A percentile compares a stretch with the other conserved stretches of the same genome.
These are phyloP conservation scores for Perdita meconis DNA, from an alignment of 2,888 invertebrate genomes.

Conservation along the genomic window DNA sequence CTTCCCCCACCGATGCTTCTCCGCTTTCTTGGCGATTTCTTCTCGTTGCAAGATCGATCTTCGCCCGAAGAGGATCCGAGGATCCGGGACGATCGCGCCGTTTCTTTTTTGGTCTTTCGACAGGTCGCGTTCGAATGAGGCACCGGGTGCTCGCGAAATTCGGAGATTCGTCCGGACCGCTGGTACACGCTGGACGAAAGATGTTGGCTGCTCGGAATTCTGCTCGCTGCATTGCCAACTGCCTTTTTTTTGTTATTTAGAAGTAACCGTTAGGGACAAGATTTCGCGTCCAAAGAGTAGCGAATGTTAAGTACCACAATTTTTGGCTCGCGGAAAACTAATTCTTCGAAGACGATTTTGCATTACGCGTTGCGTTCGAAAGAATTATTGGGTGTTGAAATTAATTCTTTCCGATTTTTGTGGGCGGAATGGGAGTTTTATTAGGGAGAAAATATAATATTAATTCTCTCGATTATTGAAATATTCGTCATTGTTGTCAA, in stretches of 20 bases:
- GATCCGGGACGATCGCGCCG: neutral
- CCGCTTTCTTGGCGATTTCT: slow-evolving; percentile 16
- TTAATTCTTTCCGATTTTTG: no score
- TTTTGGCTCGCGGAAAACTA: no score
- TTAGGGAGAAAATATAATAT: no score
- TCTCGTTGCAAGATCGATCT: slow-evolving; percentile 30
- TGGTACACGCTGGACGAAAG: neutral
- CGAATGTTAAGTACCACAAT: no score
- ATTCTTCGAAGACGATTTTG: no score
- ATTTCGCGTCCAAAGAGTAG: no score
- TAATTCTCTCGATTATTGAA: no score
- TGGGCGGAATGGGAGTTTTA: no score
- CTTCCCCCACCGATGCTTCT: slow-evolving; percentile 15
- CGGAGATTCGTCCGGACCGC: neutral
- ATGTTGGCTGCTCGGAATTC: neutral
- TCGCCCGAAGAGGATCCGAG: neutral
- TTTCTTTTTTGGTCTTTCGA: neutral
- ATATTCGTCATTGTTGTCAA: no score
- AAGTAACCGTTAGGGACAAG: no score
- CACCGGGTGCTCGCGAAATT: slow-evolving; percentile 14
- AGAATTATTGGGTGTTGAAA: no score
- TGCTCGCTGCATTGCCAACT: neutral
- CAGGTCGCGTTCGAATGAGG: neutral
- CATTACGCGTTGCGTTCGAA: no score
- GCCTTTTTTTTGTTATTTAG: neutral